Percentiles rank a stretch among this genome's conserved stretches.
phyloP scores from a whole-genome alignment of 2,797 vertebrate species.

The Myotis planiceps region DNA sequence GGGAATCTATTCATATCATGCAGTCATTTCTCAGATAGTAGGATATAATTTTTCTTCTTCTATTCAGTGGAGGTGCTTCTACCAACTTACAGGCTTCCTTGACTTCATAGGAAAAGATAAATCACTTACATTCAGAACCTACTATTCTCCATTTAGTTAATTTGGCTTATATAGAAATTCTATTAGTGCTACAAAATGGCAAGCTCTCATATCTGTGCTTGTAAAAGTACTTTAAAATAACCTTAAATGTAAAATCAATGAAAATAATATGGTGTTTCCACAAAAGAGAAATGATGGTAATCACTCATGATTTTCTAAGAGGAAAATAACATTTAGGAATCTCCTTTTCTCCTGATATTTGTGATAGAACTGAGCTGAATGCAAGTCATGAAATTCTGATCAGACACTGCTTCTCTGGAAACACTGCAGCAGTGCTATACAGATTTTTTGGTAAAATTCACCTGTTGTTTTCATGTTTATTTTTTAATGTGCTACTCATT shows the following conservation, averaged over 20 bases:
- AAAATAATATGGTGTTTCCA: slow-evolving; percentile 66
- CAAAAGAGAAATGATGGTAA: slow-evolving; percentile 64
- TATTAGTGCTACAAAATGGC: slow-evolving; percentile 59
- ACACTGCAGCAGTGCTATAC: background rate
- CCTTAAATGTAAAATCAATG: slow-evolving; percentile 73
- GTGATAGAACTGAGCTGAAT: slow-evolving; percentile 14
- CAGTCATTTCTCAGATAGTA: background rate
- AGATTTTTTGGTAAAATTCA: background rate
- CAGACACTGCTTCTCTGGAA: background rate
- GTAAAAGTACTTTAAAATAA: slow-evolving; percentile 75
- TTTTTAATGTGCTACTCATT: background rate
- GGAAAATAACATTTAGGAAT: slow-evolving; percentile 9
- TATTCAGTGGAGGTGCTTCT: background rate
- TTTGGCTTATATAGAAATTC: slow-evolving; percentile 67
- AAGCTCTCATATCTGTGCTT: slow-evolving; percentile 56
- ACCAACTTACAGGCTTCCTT: background rate
- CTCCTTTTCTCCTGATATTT: slow-evolving; percentile 41
- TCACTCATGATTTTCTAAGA: slow-evolving; percentile 38
- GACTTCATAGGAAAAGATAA: slow-evolving; percentile 62
- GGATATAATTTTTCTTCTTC: background rate
- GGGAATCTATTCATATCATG: background rate
- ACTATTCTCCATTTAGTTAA: slow-evolving; percentile 66
- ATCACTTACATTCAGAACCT: slow-evolving; percentile 64
- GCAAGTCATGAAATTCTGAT: background rate
- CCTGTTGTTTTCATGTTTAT: background rate